Conservation (phyloP, 2,113 vertebrate species). For the Nematolebias whitei region DNA sequence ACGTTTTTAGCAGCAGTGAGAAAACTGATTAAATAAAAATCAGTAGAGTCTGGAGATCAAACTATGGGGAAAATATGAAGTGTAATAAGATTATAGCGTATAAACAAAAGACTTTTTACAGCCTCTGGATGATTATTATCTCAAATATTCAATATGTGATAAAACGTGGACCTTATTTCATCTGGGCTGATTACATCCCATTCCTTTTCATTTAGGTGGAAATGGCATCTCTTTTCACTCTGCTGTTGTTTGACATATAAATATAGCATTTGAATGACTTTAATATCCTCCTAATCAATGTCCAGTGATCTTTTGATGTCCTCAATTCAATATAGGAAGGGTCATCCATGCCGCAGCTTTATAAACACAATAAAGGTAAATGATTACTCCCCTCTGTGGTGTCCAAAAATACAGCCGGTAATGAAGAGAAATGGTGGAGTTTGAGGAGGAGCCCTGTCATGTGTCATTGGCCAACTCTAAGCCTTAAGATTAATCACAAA, state of each 20-base stretch:
- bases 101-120: slow-evolving; percentile 22
- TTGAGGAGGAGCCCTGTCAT: slow-evolving; percentile 80
- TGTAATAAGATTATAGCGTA: slow-evolving; percentile 19
- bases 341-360: slow-evolving; percentile 85
- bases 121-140: slow-evolving; percentile 44
- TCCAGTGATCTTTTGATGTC: slow-evolving; percentile 96
- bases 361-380: slow-evolving; percentile 91
- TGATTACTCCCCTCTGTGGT: slow-evolving; percentile 81
- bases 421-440: slow-evolving; percentile 85
- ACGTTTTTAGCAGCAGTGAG: slow-evolving; percentile 9
- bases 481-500: slow-evolving; percentile 80
- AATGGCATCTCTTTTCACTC: slow-evolving; percentile 78
- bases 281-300: slow-evolving; percentile 99
- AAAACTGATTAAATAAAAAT: slow-evolving; percentile 50
- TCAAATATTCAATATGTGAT: slow-evolving; percentile 53
- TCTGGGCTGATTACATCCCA: slow-evolving; percentile 35
- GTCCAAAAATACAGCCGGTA: slow-evolving; percentile 80
- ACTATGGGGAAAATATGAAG: slow-evolving; percentile 32
- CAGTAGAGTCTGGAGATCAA: slow-evolving; percentile 32
- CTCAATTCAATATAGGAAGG: slow-evolving; percentile 92
- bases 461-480: slow-evolving; percentile 80
- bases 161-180: slow-evolving; percentile 49
- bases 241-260: slow-evolving; percentile 94
- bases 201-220: slow-evolving; percentile 66
- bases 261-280: slow-evolving; percentile 94